Percentiles rank a stretch among this genome's conserved stretches.
Conservation (phyloP, 1,140 invertebrate species). For the Littorina saxatilis region DNA sequence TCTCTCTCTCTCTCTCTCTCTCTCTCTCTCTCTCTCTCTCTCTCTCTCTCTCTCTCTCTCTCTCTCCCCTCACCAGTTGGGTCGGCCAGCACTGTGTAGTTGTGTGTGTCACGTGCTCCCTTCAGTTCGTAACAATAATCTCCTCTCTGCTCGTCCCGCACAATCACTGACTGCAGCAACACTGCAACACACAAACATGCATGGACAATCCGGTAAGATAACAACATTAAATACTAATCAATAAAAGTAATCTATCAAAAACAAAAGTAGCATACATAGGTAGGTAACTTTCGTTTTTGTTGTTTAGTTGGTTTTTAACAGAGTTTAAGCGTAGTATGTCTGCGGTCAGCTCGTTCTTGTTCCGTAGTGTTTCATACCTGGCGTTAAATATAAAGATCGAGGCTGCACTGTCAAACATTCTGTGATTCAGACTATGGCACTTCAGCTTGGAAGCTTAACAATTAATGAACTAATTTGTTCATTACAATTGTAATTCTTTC, state of each 20-base stretch:
- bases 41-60: neutral
- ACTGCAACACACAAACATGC: too few species aligned
- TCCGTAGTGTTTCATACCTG: too few species aligned
- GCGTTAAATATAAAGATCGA: too few species aligned
- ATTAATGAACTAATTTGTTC: too few species aligned
- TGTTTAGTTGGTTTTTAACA: neutral
- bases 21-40: neutral
- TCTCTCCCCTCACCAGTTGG: neutral
- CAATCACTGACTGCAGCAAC: constrained; percentile 4
- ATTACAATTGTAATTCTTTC: too few species aligned
- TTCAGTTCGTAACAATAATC: neutral
- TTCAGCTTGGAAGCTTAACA: too few species aligned
- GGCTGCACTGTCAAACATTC: too few species aligned
- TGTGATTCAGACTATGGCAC: too few species aligned
- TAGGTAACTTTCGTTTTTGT: neutral
- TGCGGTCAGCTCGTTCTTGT: too few species aligned
- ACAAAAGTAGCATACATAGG: neutral
- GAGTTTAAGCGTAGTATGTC: neutral
- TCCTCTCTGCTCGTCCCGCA: neutral
- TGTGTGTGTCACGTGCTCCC: neutral
- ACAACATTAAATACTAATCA: neutral
- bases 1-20: too few species aligned
- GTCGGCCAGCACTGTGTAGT: neutral
- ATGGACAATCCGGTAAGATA: too few species aligned
- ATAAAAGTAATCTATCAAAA: too few species aligned